Evolutionary conservation across 2,888 invertebrate genomes (phyloP).

Genomic region (Xanthia togata): DNA sequence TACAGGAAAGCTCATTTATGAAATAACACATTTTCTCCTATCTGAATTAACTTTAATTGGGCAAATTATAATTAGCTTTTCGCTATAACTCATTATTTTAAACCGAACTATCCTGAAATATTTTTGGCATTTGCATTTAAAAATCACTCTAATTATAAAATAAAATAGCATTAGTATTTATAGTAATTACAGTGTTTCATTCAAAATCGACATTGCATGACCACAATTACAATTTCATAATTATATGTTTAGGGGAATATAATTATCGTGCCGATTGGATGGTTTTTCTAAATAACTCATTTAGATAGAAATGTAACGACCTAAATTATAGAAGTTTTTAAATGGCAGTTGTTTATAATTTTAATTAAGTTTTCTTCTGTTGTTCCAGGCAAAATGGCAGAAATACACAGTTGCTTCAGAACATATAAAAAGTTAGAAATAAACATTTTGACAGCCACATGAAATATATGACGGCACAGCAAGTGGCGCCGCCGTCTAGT

Average conservation of each 20-base stretch:
- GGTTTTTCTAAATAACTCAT: conserved; percentile 44
- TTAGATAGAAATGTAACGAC: conserved; percentile 32
- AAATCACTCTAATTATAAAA: neutral
- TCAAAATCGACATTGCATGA: conserved; percentile 33
- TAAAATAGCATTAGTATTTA: neutral
- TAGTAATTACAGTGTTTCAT: neutral
- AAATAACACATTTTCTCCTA: neutral
- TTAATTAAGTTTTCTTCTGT: neutral
- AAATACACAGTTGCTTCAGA: neutral
- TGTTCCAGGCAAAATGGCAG: neutral
- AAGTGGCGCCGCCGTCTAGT: too few species aligned
- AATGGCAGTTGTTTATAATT: conserved; percentile 14
- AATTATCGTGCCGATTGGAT: conserved; percentile 22
- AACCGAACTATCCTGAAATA: neutral
- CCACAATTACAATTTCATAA: conserved; percentile 32
- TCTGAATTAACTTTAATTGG: neutral
- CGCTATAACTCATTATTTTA: neutral
- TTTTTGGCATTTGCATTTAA: neutral
- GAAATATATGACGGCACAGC: neutral
- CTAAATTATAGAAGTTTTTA: conserved; percentile 26
- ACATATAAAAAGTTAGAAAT: neutral
- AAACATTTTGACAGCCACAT: neutral
- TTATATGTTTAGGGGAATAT: conserved; percentile 36
- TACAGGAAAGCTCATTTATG: neutral
- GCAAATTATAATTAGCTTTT: neutral